phyloP scores from a whole-genome alignment of 92 coral and sea anemone species.

The Parazoanthus swiftii region DNA sequence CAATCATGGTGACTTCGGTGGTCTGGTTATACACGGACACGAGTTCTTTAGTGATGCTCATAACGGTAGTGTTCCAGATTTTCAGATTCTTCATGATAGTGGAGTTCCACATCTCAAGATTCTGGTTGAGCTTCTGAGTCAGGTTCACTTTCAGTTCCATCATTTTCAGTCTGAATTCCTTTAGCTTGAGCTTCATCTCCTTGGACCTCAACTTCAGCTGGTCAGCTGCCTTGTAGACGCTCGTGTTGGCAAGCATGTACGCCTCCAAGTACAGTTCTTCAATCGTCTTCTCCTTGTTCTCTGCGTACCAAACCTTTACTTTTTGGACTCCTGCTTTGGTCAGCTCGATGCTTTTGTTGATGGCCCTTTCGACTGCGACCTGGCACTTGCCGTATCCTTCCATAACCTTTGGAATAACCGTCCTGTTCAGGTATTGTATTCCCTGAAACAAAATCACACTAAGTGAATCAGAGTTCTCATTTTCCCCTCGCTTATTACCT shows the following conservation, averaged over 20 bases:
- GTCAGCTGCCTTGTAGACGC: slow-evolving; percentile 1
- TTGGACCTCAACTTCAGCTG: slow-evolving; percentile 31
- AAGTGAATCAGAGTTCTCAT: not conserved
- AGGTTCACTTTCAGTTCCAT: slow-evolving; percentile 47
- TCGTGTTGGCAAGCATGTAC: slow-evolving; percentile 47
- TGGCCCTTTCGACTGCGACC: slow-evolving; percentile 53
- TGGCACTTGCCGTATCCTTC: slow-evolving; percentile 57
- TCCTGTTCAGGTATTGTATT: slow-evolving; percentile 56
- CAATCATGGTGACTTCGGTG: slow-evolving; percentile 57
- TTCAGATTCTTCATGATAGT: slow-evolving; percentile 34
- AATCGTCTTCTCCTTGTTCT: slow-evolving; percentile 84
- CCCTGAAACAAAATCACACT: not conserved
- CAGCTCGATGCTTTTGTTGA: slow-evolving; percentile 52
- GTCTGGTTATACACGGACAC: slow-evolving; percentile 72
- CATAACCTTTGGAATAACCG: slow-evolving; percentile 59
- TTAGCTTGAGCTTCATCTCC: slow-evolving; percentile 23
- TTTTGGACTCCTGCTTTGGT: slow-evolving; percentile 52
- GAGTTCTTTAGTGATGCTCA: slow-evolving; percentile 58
- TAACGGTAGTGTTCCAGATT: slow-evolving; percentile 66
- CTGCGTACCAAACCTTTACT: slow-evolving; percentile 70
- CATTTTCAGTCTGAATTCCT: slow-evolving; percentile 25
- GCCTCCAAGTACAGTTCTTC: slow-evolving; percentile 64
- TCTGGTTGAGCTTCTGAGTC: slow-evolving; percentile 41
- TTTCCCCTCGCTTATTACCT: not conserved
- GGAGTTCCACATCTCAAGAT: slow-evolving; percentile 47